Percentiles rank a stretch among this genome's conserved stretches.
Conservation (phyloP, 2,888 invertebrate genomes). For the Apamea crenata region DNA sequence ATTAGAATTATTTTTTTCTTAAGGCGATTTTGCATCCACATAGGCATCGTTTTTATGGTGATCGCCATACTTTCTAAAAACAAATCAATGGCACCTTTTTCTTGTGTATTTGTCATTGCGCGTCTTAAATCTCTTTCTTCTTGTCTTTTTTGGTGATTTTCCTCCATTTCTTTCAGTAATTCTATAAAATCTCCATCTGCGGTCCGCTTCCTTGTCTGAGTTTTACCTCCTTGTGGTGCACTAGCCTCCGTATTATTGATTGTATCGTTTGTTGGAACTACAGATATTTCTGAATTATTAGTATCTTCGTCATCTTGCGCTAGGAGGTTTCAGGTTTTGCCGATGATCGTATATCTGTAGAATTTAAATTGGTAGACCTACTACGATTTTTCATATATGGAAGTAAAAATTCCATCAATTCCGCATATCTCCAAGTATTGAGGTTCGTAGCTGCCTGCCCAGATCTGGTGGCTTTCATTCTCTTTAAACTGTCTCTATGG, state of each 20-base stretch:
- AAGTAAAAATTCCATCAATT: no score
- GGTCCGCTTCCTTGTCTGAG: constrained; percentile 38
- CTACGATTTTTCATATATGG: no score
- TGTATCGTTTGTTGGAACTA: constrained; percentile 39
- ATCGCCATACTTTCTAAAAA: constrained; percentile 42
- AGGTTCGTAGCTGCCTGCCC: no score
- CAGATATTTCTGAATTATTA: constrained; percentile 40
- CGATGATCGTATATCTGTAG: constrained; percentile 31
- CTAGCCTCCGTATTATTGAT: constrained; percentile 34
- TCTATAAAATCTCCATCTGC: constrained; percentile 43
- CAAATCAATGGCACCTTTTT: constrained; percentile 41
- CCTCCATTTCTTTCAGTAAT: constrained; percentile 46
- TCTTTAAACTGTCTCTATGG: no score
- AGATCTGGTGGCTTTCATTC: no score
- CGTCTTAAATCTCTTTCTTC: constrained; percentile 38
- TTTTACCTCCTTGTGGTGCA: constrained; percentile 39
- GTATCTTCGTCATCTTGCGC: constrained; percentile 43
- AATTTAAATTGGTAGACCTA: constrained; percentile 31
- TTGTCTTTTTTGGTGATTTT: constrained; percentile 39
- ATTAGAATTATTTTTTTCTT: constrained; percentile 47
- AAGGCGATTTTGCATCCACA: constrained; percentile 41
- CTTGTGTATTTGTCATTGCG: constrained; percentile 33
- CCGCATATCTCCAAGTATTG: no score
- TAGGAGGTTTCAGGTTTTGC: constrained; percentile 27
- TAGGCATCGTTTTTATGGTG: constrained; percentile 38